Percentiles rank a stretch among this genome's conserved stretches.
phyloP scores from a whole-genome alignment of 2,113 vertebrate genomes.

The Ornithorhynchus anatinus region DNA sequence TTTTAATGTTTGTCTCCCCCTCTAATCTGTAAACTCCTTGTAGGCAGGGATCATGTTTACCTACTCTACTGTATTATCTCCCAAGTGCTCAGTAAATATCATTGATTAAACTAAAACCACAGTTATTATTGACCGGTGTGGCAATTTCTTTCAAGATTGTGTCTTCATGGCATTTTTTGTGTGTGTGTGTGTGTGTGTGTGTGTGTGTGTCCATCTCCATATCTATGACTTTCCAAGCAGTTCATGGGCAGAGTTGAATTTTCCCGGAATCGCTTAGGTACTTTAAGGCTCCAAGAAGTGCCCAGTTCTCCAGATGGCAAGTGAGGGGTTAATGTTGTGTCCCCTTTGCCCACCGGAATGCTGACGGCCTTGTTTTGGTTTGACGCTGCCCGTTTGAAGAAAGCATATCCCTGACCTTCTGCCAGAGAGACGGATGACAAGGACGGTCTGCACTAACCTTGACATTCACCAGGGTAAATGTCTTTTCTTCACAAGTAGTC shows the following conservation, averaged over 20 bases:
- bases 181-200: no score
- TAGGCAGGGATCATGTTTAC: no score
- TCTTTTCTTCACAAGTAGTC: conserved; percentile 88
- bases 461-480: conserved; percentile 96
- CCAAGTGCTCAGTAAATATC: no score
- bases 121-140: no score
- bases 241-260: background rate
- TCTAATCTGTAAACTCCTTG: no score
- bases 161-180: no score
- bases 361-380: conserved; percentile 81
- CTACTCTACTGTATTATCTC: no score
- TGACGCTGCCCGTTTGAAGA: conserved; percentile 85
- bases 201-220: no score
- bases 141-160: background rate
- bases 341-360: conserved; percentile 69
- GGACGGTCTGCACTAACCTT: conserved; percentile 89
- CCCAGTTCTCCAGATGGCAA: conserved; percentile 10
- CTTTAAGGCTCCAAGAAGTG: background rate
- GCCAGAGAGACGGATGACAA: conserved; percentile 90
- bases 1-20: no score
- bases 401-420: conserved; percentile 92
- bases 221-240: background rate
- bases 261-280: background rate
- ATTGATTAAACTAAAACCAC: no score
- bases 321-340: conserved; percentile 69